Evolutionary conservation across 2,888 invertebrate genomes (phyloP).

Genomic region (Automeris io): DNA sequence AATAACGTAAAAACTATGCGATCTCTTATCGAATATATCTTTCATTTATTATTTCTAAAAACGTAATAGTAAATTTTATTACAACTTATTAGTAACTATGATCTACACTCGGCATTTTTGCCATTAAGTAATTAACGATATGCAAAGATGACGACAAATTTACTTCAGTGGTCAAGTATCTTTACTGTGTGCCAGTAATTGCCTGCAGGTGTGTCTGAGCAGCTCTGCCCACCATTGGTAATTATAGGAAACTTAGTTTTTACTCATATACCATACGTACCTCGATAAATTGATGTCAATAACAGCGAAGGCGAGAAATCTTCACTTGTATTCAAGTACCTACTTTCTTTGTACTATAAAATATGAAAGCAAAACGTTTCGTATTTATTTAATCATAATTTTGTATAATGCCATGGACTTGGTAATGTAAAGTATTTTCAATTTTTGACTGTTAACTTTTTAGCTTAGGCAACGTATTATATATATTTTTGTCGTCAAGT

Average conservation of each 20-base stretch:
- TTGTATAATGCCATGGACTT: too few relatives aligned
- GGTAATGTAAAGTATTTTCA: background rate
- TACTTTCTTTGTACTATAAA: slow-evolving; percentile 2
- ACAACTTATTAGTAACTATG: background rate
- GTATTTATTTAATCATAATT: background rate
- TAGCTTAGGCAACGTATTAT: too few relatives aligned
- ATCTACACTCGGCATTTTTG: background rate
- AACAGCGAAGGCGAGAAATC: background rate
- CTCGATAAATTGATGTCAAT: slow-evolving; percentile 1
- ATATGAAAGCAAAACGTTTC: background rate
- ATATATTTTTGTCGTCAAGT: too few relatives aligned
- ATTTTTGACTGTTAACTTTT: background rate
- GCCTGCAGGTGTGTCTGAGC: slow-evolving; percentile 44
- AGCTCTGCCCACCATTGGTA: slow-evolving; percentile 24
- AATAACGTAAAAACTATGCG: background rate
- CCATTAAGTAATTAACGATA: background rate
- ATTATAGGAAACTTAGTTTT: slow-evolving; percentile 36
- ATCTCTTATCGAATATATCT: background rate
- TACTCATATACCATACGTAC: background rate
- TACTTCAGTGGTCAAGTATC: slow-evolving; percentile 26
- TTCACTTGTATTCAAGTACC: background rate
- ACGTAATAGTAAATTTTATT: too few relatives aligned
- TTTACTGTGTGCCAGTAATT: slow-evolving; percentile 46
- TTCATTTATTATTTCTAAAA: slow-evolving; percentile 1
- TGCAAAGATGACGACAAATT: background rate